Conservation (phyloP, 1,140 invertebrate species). For the Dreissena polymorpha region DNA sequence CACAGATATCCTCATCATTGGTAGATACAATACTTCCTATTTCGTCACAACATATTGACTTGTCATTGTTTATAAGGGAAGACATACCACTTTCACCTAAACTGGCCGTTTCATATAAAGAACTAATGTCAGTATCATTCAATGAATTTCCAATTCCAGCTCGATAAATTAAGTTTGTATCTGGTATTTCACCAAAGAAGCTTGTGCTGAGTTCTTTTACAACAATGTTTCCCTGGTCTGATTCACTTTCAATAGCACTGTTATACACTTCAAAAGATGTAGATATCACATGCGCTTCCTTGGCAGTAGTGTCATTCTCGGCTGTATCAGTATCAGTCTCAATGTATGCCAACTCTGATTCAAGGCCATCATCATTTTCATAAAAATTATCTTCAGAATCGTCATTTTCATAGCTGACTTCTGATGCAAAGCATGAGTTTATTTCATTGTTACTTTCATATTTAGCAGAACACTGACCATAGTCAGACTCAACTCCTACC, state of each 20-base stretch:
- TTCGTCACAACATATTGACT: too few relatives aligned
- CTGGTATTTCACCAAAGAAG: too few relatives aligned
- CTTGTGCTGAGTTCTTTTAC: too few relatives aligned
- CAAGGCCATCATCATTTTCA: neutral
- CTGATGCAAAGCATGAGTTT: neutral
- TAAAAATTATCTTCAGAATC: neutral
- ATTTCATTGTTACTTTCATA: neutral
- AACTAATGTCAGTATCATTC: too few relatives aligned
- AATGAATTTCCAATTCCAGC: too few relatives aligned
- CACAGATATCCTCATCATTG: neutral
- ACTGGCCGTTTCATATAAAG: too few relatives aligned
- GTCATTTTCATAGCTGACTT: neutral
- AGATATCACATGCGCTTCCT: neutral
- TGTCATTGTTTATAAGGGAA: too few relatives aligned
- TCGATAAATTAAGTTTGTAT: too few relatives aligned
- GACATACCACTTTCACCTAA: too few relatives aligned
- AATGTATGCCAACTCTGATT: neutral
- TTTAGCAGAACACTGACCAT: neutral
- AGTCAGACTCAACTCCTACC: neutral
- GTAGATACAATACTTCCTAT: too few relatives aligned
- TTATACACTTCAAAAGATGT: neutral
- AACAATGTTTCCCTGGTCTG: too few relatives aligned
- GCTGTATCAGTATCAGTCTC: neutral
- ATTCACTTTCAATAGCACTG: too few relatives aligned
- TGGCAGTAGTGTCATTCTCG: neutral